Base-by-base conservation (phyloP, 2,113 vertebrate species). In the Nicator chloris region DNA sequence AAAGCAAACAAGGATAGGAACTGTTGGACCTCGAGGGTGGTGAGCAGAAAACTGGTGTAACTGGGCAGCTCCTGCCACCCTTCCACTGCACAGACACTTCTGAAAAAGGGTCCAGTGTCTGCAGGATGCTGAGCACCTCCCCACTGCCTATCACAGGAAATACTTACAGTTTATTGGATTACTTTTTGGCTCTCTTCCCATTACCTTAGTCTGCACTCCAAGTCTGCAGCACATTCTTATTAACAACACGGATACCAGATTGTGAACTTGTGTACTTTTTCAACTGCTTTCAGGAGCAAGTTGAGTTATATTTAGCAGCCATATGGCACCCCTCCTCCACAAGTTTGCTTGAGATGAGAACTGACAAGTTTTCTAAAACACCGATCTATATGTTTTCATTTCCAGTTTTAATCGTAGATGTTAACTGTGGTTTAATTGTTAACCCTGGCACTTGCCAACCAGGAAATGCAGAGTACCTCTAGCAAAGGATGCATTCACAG, bases 241-340 rank as follows among this genome's bases (percentile, higher is more conserved):
- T 86, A 88, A 73, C 61, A 86, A 50, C 54, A 27, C 8, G 23
- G 87, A 84, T 91, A 77, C 10, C 92, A 97, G 93, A 83, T 81
- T 95, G 90, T 57, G 75, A 96, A 95, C 92, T 96, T 86, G 54
- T 92, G 82, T 87, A 93, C 93, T 90, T 95, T 82, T 73, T 59
- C 37, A 64, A 68, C 50, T 51, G 78, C 84, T 76, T 65, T 69
- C 91, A 70, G 87, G 75, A 95, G 64, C 93, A 92, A 96, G 60
- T 68, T 71, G 71, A 16, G 68, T 64, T 97, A 93, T 93, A 96
- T 92, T 95, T 95, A 96, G 93, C 94, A 92, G 85, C 96, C 95
- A 96, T 96, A 95, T 96, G 94, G 94, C 90, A 72, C 28, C 64
- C 88, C 88, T 95, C 90, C 96, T 95, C 76, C 93, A 81, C 82